A percentile compares a stretch with the other conserved stretches of the same genome.
Conservation (phyloP, 2,113 vertebrate genomes). For the Leptosomus discolor region DNA sequence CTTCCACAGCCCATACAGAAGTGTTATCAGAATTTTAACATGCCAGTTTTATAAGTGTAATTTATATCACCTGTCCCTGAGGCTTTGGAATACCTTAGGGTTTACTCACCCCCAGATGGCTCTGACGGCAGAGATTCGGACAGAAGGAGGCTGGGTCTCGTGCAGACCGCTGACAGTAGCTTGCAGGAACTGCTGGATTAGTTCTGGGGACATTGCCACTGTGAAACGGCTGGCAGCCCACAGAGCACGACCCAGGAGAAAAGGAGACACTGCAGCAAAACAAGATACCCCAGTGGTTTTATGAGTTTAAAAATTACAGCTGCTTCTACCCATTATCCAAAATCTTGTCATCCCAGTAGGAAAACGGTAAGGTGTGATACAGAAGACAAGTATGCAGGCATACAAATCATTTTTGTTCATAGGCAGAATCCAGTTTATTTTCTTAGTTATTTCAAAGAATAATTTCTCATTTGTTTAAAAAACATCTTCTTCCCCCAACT, state of each 20-base stretch:
- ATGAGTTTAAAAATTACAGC: background rate
- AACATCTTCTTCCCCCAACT: background rate
- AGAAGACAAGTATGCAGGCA: background rate
- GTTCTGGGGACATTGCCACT: slow-evolving; percentile 93
- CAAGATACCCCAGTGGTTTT: background rate
- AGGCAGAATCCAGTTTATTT: background rate
- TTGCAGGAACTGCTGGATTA: slow-evolving; percentile 98
- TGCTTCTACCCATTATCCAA: background rate
- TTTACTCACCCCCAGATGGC: slow-evolving; percentile 94
- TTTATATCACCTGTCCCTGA: rapidly evolving
- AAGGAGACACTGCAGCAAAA: slow-evolving; percentile 83
- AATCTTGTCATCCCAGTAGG: background rate
- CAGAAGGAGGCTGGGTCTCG: slow-evolving; percentile 91
- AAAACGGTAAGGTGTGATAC: background rate
- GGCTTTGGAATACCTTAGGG: background rate
- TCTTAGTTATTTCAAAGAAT: background rate
- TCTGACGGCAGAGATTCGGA: slow-evolving; percentile 93
- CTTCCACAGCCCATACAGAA: background rate
- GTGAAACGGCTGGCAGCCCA: slow-evolving; percentile 98
- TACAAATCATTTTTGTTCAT: background rate
- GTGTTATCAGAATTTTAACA: background rate
- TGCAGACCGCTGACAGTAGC: slow-evolving; percentile 96
- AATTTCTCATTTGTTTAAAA: background rate
- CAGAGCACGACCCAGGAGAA: slow-evolving; percentile 91
- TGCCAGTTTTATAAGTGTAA: too few species aligned